A percentile compares a stretch with the other conserved stretches of the same genome.
These are phyloP conservation scores for Agriopis aurantiaria DNA, from an alignment of 2,888 invertebrate genomes.

Conservation along the genomic window DNA sequence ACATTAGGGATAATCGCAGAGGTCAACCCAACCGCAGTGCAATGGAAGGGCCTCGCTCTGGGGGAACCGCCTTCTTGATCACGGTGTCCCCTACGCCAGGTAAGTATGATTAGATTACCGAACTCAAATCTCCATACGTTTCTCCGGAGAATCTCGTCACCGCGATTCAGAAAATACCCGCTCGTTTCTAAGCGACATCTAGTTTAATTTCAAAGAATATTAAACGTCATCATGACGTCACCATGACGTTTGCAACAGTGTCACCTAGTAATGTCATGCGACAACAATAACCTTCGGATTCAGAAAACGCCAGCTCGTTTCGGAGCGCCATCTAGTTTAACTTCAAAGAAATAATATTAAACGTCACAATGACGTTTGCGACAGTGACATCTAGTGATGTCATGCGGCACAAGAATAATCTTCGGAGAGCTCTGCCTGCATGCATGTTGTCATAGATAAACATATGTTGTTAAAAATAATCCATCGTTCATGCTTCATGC, in stretches of 20 bases:
- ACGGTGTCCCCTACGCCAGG: slow-evolving; percentile 42
- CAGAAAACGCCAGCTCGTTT: slow-evolving; percentile 19
- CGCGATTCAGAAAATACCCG: slow-evolving; percentile 33
- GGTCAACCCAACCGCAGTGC: too few relatives aligned
- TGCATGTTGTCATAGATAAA: too few relatives aligned
- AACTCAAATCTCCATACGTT: too few relatives aligned
- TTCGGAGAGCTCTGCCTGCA: slow-evolving; percentile 4
- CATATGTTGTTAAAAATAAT: too few relatives aligned
- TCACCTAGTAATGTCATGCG: neutral
- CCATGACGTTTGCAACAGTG: neutral
- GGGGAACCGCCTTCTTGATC: neutral
- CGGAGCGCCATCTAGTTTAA: slow-evolving; percentile 31
- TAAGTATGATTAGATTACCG: slow-evolving; percentile 33
- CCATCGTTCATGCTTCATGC: neutral
- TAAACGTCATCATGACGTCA: slow-evolving; percentile 6
- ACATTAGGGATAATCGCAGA: too few relatives aligned
- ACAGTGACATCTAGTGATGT: neutral
- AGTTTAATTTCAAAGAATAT: slow-evolving; percentile 1
- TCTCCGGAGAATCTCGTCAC: slow-evolving; percentile 23
- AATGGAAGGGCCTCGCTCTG: too few relatives aligned
- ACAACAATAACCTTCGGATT: slow-evolving; percentile 18
- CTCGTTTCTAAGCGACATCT: slow-evolving; percentile 31
- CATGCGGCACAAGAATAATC: neutral
- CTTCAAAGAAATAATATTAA: neutral
- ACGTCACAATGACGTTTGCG: slow-evolving; percentile 1